Base-by-base conservation (phyloP, 2,113 vertebrate species). In the Papio anubis region DNA sequence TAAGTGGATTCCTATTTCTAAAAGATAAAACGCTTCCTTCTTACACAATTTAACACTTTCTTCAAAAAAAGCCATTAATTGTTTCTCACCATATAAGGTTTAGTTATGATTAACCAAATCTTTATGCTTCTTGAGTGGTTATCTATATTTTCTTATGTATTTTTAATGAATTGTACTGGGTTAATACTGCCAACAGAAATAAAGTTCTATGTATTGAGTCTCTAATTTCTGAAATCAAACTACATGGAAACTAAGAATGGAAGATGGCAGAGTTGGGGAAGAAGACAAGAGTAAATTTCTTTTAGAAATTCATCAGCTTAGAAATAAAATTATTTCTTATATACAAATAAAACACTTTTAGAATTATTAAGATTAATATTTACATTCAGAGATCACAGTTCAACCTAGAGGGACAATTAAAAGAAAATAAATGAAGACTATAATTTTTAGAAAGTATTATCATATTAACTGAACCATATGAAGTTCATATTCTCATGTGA, bases 351-450 rank as follows among this genome's bases (percentile, higher is more conserved):
- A 81, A 59, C 2, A 27, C 11, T 87, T 64, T 57, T 66, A 73
- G 25, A 97, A 73, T 92, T 17, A n/a, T 48, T 72, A 97, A 96
- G 23, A 93, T 86, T 91, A 12, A 70, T 93, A 92, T 96, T 96
- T 97, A 97, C 76, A 97, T 83, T 66, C n/a, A 90, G 43, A 96
- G n/a, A 94, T 72, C 18, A 59, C 14, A 93, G 52, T 93, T 57
- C 8, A 50, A 75, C 35, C 92, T 83, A 92, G 20, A 97, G 21
- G 55, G 20, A 84, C 16, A 96, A 92, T 73, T 98, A 35, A 64
- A 96, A 96, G 79, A 95, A 91, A 55, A 14, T 92, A 97, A 96
- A 61, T 97, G 32, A 0, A 1, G 73, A 92, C 48, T 57, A 57
- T 45, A 90, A 35, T 38, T 90, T 88, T 88, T 96, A 96, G 94